Evolutionary conservation across 1,140 invertebrate species (phyloP), one percentile per base, ranked within the genome.

Genomic region (Melanaphis sacchari): DNA sequence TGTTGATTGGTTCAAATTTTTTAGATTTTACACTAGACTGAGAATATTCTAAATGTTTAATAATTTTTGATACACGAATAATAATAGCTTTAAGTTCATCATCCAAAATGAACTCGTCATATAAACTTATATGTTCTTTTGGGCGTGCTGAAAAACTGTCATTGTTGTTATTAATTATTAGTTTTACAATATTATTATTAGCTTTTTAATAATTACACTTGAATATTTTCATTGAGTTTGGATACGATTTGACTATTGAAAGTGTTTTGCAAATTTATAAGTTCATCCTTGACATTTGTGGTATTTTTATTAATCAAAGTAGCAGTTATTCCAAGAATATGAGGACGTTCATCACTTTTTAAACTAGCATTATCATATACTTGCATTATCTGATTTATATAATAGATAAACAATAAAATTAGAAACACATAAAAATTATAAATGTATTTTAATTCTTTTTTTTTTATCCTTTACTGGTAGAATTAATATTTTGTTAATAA

Each of bases 251-350:
- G 97, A 8, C 96, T 95, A 87, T 96, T 96, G 94, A 97, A 97
- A 7, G 96, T 97, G 2, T 95, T 96, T 95, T 99, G 98, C 36
- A 99, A 95, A 22, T 95, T 95, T 94, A 95, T 94, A 21, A 98
- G 96, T 88, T 96, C 96, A 9, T 95, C 94, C 66, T 95, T 94
- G 2, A 99, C 96, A 24, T 96, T 94, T 94, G 96, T 97, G 31
- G 97, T 96, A 94, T 97, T 97, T 0, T 96, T 95, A 94, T 98
- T 98, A 2, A 99, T 95, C 36, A 99, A 96, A 8, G 98, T 97
- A 2, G 98, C 97, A 0, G 98, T 98, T n/a, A 99, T 94, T 6
- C 96, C 98, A 22, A 99, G 95, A 85, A 99, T 96, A 94, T 97
- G 96, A 9, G 98, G 98, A n/a, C 96, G 95, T 1, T 96, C 81